Conservation (phyloP, 2,888 invertebrate species). For the Amphipyra berbera region DNA sequence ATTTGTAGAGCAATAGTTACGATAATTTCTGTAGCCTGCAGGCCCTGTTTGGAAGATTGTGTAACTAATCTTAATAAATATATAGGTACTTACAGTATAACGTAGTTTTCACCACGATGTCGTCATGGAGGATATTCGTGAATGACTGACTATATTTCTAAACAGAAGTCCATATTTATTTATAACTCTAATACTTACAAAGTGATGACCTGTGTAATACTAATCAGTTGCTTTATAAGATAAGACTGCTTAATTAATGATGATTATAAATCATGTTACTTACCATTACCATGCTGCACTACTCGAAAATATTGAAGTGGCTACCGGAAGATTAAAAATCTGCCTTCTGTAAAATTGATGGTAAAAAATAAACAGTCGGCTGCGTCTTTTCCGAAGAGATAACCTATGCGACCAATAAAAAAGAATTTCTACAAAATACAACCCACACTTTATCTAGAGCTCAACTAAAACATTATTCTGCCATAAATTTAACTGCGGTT, state of each 20-base stretch:
- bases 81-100: constrained; percentile 40
- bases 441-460: constrained; percentile 6
- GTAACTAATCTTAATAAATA: constrained; percentile 3
- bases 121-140: constrained; percentile 8
- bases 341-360: constrained; percentile 3
- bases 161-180: constrained; percentile 17
- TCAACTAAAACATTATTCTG: constrained; percentile 14
- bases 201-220: constrained; percentile 21
- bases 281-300: constrained; percentile 38
- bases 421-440: constrained; percentile 1
- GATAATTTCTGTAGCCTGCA: constrained; percentile 3
- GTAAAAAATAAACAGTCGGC: constrained; percentile 4
- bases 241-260: constrained; percentile 36
- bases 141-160: constrained; percentile 11
- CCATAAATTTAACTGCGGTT: constrained; percentile 7
- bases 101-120: constrained; percentile 7
- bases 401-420: constrained; percentile 14
- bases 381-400: constrained; percentile 16
- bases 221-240: constrained; percentile 35
- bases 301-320: constrained; percentile 15
- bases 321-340: constrained; percentile 17
- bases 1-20: constrained; percentile 15
- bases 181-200: constrained; percentile 50
- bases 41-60: constrained; percentile 19
- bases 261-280: constrained; percentile 38